Percentiles rank a stretch among this genome's conserved stretches.
These are phyloP conservation scores for Orthosia cruda DNA, from an alignment of 2,888 invertebrate genomes.

Conservation along the genomic window DNA sequence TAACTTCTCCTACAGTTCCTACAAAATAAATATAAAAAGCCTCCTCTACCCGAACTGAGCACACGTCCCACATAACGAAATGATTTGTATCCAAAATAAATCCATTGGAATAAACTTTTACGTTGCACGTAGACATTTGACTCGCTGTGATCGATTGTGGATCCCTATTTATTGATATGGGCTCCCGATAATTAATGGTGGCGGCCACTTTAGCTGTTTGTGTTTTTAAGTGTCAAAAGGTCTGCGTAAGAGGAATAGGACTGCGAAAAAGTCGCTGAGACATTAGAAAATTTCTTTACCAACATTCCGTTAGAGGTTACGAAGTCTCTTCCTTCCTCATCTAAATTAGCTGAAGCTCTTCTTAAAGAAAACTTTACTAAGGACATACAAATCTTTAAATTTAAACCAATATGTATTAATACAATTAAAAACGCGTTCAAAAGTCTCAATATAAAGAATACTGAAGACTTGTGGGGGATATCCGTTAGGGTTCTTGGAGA, in stretches of 20 bases:
- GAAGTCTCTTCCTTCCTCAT: too few relatives aligned
- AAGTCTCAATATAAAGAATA: too few relatives aligned
- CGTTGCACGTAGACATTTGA: slow-evolving; percentile 62
- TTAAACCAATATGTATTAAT: too few relatives aligned
- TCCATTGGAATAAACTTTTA: slow-evolving; percentile 67
- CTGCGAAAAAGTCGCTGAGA: too few relatives aligned
- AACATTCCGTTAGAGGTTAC: too few relatives aligned
- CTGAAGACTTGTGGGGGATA: too few relatives aligned
- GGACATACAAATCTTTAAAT: too few relatives aligned
- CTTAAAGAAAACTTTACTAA: too few relatives aligned
- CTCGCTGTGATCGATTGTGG: slow-evolving; percentile 67
- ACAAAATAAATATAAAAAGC: slow-evolving; percentile 20
- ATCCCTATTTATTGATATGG: slow-evolving; percentile 64
- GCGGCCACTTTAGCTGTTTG: slow-evolving; percentile 46
- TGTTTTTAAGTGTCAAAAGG: slow-evolving; percentile 34
- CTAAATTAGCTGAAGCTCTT: too few relatives aligned
- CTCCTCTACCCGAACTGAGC: slow-evolving; percentile 26
- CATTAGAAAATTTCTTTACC: too few relatives aligned
- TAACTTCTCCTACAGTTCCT: background rate
- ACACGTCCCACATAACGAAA: slow-evolving; percentile 59
- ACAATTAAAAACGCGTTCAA: too few relatives aligned
- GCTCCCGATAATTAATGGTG: slow-evolving; percentile 62
- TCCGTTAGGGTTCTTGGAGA: too few relatives aligned
- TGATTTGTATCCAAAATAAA: slow-evolving; percentile 68
- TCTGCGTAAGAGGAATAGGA: slow-evolving; percentile 3